Base-by-base conservation (phyloP, 1,140 invertebrate species). In the Orius insidiosus region DNA sequence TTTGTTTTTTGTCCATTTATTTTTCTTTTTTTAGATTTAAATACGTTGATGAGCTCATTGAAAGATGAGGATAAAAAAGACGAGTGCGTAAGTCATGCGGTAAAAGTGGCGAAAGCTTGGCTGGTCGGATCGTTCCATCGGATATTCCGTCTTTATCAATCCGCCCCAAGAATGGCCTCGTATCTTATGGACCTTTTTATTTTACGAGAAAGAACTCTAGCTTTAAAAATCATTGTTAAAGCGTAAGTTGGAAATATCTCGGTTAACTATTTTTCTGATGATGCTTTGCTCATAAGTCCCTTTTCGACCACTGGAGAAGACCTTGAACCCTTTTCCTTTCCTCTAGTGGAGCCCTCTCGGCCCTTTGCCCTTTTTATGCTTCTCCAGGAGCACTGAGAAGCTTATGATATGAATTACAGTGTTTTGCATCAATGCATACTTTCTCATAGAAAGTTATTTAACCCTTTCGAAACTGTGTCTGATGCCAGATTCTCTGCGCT, bases 151-250 rank as follows among this genome's bases (percentile, higher is more conserved):
- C 66, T 98, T 37, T 96, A 95, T 65, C 71, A 72, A 50, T 62
- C 61, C 39, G 81, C 93, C 14, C 94, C 94, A 7, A 74, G 84
- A 60, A 97, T 97, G 93, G 79, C 86, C n/a, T 83, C 82, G 16
- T 94, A 87, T 66, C 72, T 98, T 41, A 86, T 98, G 65, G 90
- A 97, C 65, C 95, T 90, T 90, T 96, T 97, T 72, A 74, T 89
- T 58, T 80, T 89, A 39, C 70, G 92, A 58, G 89, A 94, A 61
- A 70, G 93, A 59, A 94, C 88, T 66, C 65, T 70, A 55, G 92
- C 90, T 54, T 68, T 97, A 54, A 93, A 87, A 67, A 69, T 70
- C 57, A 85, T 97, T 61, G 76, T 97, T 54, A 97, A 95, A 78
- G 78, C 89, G 93, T 98, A 89, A 71, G 89, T 93, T 63, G 54